Evolutionary conservation across 2,888 invertebrate species (phyloP).

Genomic region (Eristalis arbustorum): DNA sequence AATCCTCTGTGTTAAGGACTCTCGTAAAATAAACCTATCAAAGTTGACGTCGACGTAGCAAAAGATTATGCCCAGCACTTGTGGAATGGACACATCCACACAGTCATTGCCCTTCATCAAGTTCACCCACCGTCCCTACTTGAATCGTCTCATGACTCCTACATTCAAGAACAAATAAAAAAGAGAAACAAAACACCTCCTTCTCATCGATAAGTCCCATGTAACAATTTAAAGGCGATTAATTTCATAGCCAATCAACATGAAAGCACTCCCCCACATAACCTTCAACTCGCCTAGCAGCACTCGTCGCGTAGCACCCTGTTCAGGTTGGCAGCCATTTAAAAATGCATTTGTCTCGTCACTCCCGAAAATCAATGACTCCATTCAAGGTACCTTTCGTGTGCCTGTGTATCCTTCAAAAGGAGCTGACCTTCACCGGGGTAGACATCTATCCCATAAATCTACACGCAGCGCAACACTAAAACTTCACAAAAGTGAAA

Average conservation of each 20-base stretch:
- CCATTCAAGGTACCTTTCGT: constrained; percentile 9
- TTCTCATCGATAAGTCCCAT: not conserved
- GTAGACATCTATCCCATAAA: constrained; percentile 38
- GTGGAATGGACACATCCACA: not conserved
- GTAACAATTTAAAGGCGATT: not conserved
- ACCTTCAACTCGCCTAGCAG: not conserved
- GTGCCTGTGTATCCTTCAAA: not conserved
- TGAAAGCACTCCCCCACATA: not conserved
- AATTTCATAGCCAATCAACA: not conserved
- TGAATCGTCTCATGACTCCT: not conserved
- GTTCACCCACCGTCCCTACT: not conserved
- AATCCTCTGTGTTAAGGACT: not conserved
- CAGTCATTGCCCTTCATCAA: not conserved
- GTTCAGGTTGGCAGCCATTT: not conserved
- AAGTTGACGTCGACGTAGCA: not conserved
- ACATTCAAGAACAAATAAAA: not conserved
- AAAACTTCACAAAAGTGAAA: constrained; percentile 1
- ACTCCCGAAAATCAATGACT: constrained; percentile 18
- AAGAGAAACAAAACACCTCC: not conserved
- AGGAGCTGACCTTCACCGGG: constrained; percentile 29
- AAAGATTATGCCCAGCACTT: not conserved
- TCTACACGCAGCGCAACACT: constrained; percentile 35
- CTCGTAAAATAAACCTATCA: not conserved
- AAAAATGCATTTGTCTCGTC: constrained; percentile 7
- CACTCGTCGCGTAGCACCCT: not conserved